Conservation (phyloP, 1,140 invertebrate genomes). For the Cryptotermes secundus region DNA sequence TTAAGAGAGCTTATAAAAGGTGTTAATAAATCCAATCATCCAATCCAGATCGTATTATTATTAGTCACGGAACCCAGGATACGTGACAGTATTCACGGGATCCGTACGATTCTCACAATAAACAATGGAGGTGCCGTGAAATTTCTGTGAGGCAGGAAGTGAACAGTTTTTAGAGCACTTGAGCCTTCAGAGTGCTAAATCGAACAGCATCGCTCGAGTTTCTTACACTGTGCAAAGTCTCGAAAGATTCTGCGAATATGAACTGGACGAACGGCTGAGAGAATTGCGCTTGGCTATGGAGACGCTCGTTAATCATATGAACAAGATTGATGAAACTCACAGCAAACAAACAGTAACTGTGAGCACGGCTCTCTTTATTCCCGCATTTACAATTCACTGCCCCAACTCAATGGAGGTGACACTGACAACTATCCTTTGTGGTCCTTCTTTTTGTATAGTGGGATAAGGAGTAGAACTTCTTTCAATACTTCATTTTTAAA, state of each 20-base stretch:
- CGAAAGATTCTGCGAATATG: background rate
- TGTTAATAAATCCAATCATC: no score
- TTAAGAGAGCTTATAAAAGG: no score
- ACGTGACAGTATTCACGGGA: no score
- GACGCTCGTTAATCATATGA: background rate
- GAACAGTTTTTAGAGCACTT: no score
- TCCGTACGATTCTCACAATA: no score
- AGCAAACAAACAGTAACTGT: background rate
- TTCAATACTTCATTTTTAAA: background rate
- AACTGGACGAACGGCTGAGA: background rate
- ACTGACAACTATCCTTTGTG: background rate
- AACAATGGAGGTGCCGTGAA: no score
- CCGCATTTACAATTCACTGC: background rate
- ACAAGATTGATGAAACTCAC: background rate
- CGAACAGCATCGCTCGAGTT: no score
- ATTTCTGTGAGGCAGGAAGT: no score
- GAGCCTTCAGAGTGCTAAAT: no score
- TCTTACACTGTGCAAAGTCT: no score
- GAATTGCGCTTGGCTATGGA: background rate
- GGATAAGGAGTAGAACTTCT: background rate
- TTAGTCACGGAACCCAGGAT: no score
- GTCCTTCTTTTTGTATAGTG: background rate
- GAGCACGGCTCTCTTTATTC: background rate
- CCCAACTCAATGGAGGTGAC: background rate
- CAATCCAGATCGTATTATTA: no score